phyloP scores from a whole-genome alignment of 2,113 vertebrate species.

The Malurus alboscapulatus region DNA sequence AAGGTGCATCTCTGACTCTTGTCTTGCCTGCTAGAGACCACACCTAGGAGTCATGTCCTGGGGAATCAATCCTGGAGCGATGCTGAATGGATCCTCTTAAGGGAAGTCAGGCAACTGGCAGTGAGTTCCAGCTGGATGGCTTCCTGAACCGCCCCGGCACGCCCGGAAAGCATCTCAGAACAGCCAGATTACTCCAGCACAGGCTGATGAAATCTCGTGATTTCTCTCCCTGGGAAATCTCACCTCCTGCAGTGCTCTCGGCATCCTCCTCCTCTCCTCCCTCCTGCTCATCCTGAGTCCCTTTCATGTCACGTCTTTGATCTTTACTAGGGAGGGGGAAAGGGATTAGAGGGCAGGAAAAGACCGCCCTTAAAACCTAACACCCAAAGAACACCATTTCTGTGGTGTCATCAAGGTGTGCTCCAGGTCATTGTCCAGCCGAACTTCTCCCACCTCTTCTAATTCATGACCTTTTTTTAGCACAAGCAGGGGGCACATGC shows the following conservation, averaged over 20 bases:
- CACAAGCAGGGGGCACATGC: not conserved
- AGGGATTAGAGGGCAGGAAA: not conserved
- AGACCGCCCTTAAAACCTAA: not conserved
- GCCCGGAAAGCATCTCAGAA: not conserved
- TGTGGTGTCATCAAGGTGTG: not conserved
- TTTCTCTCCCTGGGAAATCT: not conserved
- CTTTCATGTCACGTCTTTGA: slow-evolving; percentile 11
- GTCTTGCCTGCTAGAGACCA: not conserved
- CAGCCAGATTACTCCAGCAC: not conserved
- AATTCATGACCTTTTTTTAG: not conserved
- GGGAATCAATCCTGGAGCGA: not conserved
- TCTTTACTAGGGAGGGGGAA: not conserved
- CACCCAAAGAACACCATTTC: not conserved
- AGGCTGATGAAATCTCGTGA: not conserved
- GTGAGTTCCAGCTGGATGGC: not conserved
- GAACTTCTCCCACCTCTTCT: not conserved
- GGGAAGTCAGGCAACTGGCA: not conserved
- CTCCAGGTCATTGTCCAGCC: not conserved
- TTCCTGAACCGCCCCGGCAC: not conserved
- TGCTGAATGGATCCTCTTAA: not conserved
- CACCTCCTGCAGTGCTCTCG: not conserved
- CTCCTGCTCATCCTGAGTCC: not conserved
- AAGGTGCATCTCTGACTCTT: not conserved
- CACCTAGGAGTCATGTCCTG: not conserved
- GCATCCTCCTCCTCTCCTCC: not conserved